These are phyloP conservation scores for Pristionchus exspectatus DNA, from an alignment of 2,888 invertebrate species.

Conservation along the genomic window DNA sequence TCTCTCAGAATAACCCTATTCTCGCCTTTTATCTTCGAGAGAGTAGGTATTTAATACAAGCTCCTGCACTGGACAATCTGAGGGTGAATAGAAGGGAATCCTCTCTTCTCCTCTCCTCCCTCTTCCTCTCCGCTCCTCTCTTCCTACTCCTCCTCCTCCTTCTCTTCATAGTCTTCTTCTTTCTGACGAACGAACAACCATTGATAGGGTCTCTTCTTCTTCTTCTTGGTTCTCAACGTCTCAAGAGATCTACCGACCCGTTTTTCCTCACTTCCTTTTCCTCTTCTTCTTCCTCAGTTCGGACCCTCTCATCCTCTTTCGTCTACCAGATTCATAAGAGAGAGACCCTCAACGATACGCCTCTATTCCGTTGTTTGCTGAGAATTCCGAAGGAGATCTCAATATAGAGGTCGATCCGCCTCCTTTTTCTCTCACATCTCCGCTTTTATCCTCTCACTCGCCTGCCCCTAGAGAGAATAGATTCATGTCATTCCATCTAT, in stretches of 20 bases:
- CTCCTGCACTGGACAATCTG: background rate
- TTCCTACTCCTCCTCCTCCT: constrained; percentile 20
- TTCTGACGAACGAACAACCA: constrained; percentile 28
- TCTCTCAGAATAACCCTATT: constrained; percentile 21
- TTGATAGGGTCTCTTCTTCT: constrained; percentile 48
- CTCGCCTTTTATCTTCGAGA: constrained; percentile 32
- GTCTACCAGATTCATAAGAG: constrained; percentile 50
- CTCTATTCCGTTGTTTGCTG: constrained; percentile 47
- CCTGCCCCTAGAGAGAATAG: background rate
- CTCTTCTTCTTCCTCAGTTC: constrained; percentile 4
- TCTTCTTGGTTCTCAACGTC: constrained; percentile 18
- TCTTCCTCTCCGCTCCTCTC: background rate
- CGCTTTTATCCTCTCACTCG: constrained; percentile 6
- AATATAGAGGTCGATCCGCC: constrained; percentile 46
- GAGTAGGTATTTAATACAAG: constrained; percentile 48
- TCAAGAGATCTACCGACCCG: constrained; percentile 45
- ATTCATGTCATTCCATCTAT: constrained; percentile 9
- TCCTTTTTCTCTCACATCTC: constrained; percentile 24
- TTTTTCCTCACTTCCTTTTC: background rate
- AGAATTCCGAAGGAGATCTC: constrained; percentile 34
- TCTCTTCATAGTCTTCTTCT: background rate
- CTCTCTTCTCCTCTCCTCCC: background rate
- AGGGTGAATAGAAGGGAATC: constrained; percentile 47
- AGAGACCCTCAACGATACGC: constrained; percentile 40
- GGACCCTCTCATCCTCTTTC: constrained; percentile 26